Conservation (phyloP, 2,888 invertebrate species). For the Phoenoteleia sp. region DNA sequence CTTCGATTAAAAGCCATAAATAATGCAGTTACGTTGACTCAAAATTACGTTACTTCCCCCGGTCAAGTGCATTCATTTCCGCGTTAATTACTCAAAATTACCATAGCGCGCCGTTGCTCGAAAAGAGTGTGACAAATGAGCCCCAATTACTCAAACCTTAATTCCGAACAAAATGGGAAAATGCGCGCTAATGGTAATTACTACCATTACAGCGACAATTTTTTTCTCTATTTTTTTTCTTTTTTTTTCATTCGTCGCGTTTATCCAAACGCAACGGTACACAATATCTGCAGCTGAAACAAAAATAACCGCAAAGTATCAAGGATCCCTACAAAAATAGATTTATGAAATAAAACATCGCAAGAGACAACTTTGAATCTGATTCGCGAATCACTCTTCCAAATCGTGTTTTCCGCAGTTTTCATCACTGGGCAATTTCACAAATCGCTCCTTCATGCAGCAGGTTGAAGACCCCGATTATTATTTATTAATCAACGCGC, state of each 20-base stretch:
- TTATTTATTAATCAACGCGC: conserved; percentile 40
- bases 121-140: conserved; percentile 16
- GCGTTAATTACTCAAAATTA: conserved; percentile 35
- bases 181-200: conserved; percentile 41
- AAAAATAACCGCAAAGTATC: conserved; percentile 60
- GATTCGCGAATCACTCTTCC: not conserved
- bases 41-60: not conserved
- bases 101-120: not conserved
- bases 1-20: conserved; percentile 20
- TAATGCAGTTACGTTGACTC: conserved; percentile 5
- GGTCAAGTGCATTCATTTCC: conserved; percentile 28
- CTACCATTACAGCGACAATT: not conserved
- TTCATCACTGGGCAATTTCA: not conserved
- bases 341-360: conserved; percentile 48
- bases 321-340: conserved; percentile 57
- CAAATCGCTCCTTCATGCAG: not conserved
- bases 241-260: conserved; percentile 1
- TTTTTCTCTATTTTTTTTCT: not conserved
- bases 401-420: not conserved
- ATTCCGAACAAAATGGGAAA: conserved; percentile 25
- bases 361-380: not conserved
- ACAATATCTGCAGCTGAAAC: conserved; percentile 47
- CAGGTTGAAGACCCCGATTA: conserved; percentile 44
- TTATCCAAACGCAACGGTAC: conserved; percentile 29
- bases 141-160: conserved; percentile 32